Evolutionary conservation across 2,888 invertebrate species (phyloP), one percentile per base, ranked within the genome.

Genomic region (Lithophane ornitopus): DNA sequence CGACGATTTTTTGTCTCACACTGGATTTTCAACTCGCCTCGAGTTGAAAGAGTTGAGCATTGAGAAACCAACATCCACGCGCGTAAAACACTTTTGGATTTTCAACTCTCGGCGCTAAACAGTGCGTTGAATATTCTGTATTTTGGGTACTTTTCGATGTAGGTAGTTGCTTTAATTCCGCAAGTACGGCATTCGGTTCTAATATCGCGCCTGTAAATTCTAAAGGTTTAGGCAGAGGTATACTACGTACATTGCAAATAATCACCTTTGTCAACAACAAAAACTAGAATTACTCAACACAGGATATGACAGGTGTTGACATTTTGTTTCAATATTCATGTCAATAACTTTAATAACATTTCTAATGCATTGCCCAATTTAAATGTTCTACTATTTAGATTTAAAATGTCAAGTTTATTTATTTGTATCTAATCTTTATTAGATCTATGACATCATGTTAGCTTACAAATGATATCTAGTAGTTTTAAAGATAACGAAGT

Each of bases 271-370:
- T 58, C 22, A 39, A 54, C 61, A 46, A 62, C 34, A 68, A 69
- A 82, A 66, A 71, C 52, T 61, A 44, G 28, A 41, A 72, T 76
- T 59, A 61, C 12, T 67, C 28, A 73, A 84, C 62, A 67, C 72
- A 70, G 85, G 85, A 82, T 81, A 67, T 76, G 68, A 76, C 65
- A 58, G 12, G 34, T 81, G 76, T 76, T 81, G 82, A 75, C 81
- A 82, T 82, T 71, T 69, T 66, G 44, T 69, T 65, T n/a, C 26
- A 80, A 70, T 80, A 80, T 74, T 63, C 49, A 44, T 75, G 59
- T 65, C 49, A 67, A 74, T 49, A 41, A 16, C 41, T 73, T 74
- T 41, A 34, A 70, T 52, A 11, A 65, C 58, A 39, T 49, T 61
- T 54, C 39, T 41, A 61, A 8, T 65, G 19, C 19, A 56, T 70